Evolutionary conservation across 2,797 vertebrate species (phyloP).

Genomic region (Molossus alvarezi): DNA sequence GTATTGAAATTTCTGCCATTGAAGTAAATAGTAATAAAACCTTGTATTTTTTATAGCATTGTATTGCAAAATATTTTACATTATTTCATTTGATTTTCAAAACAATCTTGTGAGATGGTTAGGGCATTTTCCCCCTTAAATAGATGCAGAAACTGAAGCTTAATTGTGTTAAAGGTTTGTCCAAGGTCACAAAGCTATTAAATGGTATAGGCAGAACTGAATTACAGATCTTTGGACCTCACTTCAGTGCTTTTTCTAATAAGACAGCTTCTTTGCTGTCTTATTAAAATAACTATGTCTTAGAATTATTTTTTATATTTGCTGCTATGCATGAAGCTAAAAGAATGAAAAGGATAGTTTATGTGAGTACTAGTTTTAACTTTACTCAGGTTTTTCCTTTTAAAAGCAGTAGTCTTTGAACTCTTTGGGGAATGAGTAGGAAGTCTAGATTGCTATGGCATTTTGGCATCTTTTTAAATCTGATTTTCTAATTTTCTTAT

Average conservation of each 20-base stretch:
- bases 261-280: background rate
- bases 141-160: background rate
- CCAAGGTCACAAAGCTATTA: background rate
- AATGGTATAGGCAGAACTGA: background rate
- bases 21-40: constrained; percentile 42
- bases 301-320: constrained; percentile 41
- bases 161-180: background rate
- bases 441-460: constrained; percentile 29
- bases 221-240: background rate
- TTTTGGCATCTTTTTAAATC: constrained; percentile 55
- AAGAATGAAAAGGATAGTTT: constrained; percentile 30
- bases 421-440: background rate
- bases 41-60: constrained; percentile 26
- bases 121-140: background rate
- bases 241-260: background rate
- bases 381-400: constrained; percentile 44
- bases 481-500: constrained; percentile 81
- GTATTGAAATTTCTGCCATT: constrained; percentile 33
- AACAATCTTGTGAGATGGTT: background rate
- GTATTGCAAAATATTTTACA: background rate
- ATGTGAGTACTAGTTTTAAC: background rate
- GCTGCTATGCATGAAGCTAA: background rate
- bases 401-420: background rate
- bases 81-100: constrained; percentile 29
- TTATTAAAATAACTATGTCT: background rate